Percentiles rank a stretch among this genome's conserved stretches.
Evolutionary conservation across 2,797 vertebrate genomes (phyloP).

Genomic region (Acipenser ruthenus): DNA sequence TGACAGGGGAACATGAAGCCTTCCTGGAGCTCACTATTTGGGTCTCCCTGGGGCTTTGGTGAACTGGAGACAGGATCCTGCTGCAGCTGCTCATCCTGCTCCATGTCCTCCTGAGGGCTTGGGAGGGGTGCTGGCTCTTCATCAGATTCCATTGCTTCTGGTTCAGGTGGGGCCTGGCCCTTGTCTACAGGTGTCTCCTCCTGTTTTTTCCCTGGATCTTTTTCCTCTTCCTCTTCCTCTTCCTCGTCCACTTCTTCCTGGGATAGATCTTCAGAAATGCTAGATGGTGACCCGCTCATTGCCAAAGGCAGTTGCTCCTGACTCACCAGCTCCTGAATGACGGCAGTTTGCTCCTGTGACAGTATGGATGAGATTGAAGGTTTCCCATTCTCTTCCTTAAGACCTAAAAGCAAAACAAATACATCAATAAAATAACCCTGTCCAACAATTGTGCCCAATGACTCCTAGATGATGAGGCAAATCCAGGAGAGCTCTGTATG

Average conservation of each 20-base stretch:
- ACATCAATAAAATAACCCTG: background rate
- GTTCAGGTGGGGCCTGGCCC: conserved; percentile 26
- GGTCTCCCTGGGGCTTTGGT: conserved; percentile 53
- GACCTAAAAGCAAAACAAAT: conserved; percentile 47
- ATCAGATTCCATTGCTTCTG: conserved; percentile 43
- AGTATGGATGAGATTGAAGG: conserved; percentile 48
- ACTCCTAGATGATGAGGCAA: too few relatives aligned
- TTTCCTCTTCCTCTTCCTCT: conserved; percentile 34
- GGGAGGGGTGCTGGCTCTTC: conserved; percentile 49
- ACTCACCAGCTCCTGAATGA: conserved; percentile 49
- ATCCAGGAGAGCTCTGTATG: too few relatives aligned
- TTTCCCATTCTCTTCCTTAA: conserved; percentile 68
- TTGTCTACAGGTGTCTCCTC: conserved; percentile 27
- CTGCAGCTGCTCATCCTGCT: conserved; percentile 32
- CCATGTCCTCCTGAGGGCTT: conserved; percentile 17
- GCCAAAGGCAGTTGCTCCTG: conserved; percentile 50
- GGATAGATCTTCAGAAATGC: conserved; percentile 25
- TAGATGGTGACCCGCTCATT: conserved; percentile 32
- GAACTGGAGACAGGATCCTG: conserved; percentile 34
- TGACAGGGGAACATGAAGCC: conserved; percentile 77
- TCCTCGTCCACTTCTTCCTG: conserved; percentile 19
- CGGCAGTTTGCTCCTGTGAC: conserved; percentile 53
- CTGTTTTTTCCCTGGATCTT: conserved; percentile 49
- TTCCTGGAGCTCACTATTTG: conserved; percentile 68
- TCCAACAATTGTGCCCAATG: too few relatives aligned